phyloP scores from a whole-genome alignment of 2,888 invertebrate species.

The Eupeodes luniger region DNA sequence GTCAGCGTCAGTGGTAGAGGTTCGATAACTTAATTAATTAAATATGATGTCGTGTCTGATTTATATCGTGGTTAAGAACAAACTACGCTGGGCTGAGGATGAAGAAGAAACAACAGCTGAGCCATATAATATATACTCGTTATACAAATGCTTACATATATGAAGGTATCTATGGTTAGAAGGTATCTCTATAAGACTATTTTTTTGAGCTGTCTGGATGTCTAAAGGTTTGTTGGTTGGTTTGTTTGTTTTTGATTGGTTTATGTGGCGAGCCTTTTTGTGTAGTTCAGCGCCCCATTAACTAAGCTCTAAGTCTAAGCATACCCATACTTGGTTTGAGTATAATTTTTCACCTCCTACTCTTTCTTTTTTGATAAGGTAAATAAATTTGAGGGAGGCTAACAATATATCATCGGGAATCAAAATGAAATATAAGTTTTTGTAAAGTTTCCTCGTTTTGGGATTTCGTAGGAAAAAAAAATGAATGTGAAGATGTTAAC shows the following conservation, averaged over 20 bases:
- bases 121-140: background rate
- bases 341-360: background rate
- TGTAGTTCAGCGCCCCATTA: conserved; percentile 12
- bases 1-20: conserved; percentile 16
- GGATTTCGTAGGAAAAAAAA: background rate
- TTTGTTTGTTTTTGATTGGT: conserved; percentile 15
- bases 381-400: conserved; percentile 10
- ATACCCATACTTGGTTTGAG: background rate
- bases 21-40: conserved; percentile 73
- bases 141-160: background rate
- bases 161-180: background rate
- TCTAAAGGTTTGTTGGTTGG: background rate
- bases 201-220: background rate
- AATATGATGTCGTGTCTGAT: conserved; percentile 74
- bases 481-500: no score
- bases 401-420: background rate
- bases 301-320: background rate
- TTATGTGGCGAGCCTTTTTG: conserved; percentile 34
- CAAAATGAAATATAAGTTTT: background rate
- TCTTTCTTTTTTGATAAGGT: background rate
- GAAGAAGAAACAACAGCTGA: conserved; percentile 42
- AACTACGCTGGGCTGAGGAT: conserved; percentile 33
- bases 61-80: conserved; percentile 61
- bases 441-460: background rate
- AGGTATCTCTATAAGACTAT: background rate